Base-by-base conservation (phyloP, 2,113 vertebrate genomes). In the Zosterops hypoxanthus region DNA sequence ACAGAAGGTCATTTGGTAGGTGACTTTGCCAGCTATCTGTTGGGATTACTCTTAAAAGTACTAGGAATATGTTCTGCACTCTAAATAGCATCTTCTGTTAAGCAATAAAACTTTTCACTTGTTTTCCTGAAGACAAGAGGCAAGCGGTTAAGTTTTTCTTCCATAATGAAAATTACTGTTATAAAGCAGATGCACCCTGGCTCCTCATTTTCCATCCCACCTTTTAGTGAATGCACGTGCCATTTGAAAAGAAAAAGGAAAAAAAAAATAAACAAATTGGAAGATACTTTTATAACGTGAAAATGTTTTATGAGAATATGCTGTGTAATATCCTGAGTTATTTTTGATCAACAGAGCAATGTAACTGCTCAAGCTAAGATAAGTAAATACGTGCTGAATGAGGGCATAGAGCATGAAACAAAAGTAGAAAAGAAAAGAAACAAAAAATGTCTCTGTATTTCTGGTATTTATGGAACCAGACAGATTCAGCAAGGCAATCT, bases 401-500 rank as follows among this genome's bases (percentile, higher is more conserved):
- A 77, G 20, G 33, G 14, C 46, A 86, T 18, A 82, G 18, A 87
- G 28, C 65, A 76, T 39, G 46, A 80, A 95, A 76, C 57, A 89
- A 82, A 91, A 82, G 31, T 31, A 87, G 50, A 72, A 75, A 79
- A 91, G 34, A 68, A 78, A 72, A 78, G 53, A 91, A 91, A 82
- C 9, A 2, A 15, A 86, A 42, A 77, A 24, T 23, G 5, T 53
- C 55, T 88, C 66, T 77, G 4, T 70, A 70, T 88, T 88, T 86
- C 42, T 59, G 28, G 21, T 85, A 56, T 94, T 94, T 76, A 76
- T 79, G 71, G 56, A 93, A 88, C 34, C 44, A 81, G 56, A 70
- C 75, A 88, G 44, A 82, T 88, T 86, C 71, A 81, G 72, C 64
- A 68, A 83, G 44, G 17, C 63, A 86, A 86, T 92, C 75, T 95